Evolutionary conservation across 2,888 invertebrate species (phyloP), one percentile per base, ranked within the genome.

Genomic region (Eristalinus sepulchralis): DNA sequence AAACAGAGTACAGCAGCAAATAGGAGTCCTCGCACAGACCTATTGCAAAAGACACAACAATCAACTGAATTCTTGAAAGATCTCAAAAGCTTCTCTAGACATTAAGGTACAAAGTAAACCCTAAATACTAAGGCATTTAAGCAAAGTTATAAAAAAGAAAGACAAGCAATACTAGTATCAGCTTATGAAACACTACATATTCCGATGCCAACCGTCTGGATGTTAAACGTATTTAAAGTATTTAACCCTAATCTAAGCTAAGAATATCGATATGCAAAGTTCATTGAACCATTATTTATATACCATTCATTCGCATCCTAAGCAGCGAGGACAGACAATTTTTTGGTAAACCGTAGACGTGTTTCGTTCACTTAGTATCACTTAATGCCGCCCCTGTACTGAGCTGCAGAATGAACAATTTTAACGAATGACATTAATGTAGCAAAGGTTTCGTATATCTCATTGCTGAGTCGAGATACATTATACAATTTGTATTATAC

Each of bases 131-230:
- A 64, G 34, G 55, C 57, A 27, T 36, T 62, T 66, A 75, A 36
- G 27, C 8, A 27, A 59, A 55, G n/a, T 55, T 55, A 22, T n/a
- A 34, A 53, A 13, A 73, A 17, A 47, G 34, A 27, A 47, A 33
- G 22, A 34, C 59, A 62, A 80, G 72, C 80, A 80, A 80, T 80
- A 80, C 33, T 73, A 80, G 60, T 66, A 67, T 73, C 79, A 72
- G 80, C 80, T 80, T 80, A 80, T 73, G 72, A 80, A 80, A 80
- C 72, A 60, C 34, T 20, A 67, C 71, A 67, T 80, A 80, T 80
- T 73, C 66, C 72, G 53, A 67, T 73, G 66, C 80, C 80, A 72
- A 80, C 72, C 67, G 72, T 72, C 39, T 27, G 53, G 36, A 67
- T 22, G 27, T 33, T 62, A 22, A n/a, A 24, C 22, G 20, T 60